Evolutionary conservation across 2,888 invertebrate genomes (phyloP).

Genomic region (Leucania comma): DNA sequence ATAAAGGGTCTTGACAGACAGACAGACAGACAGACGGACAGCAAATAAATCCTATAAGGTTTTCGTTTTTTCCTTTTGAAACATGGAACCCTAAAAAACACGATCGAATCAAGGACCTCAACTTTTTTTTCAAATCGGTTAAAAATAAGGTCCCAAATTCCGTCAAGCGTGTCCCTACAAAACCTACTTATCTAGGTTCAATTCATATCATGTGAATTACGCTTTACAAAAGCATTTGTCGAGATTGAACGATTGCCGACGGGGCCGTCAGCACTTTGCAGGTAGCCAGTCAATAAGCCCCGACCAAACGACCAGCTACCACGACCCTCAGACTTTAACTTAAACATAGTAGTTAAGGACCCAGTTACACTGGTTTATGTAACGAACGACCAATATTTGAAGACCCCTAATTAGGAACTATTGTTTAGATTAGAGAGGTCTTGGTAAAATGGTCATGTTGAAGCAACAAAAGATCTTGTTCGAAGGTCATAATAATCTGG

Average conservation of each 20-base stretch:
- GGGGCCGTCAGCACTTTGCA: conserved; percentile 55
- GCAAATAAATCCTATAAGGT: too few relatives aligned
- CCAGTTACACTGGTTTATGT: conserved; percentile 20
- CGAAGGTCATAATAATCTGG: conserved; percentile 51
- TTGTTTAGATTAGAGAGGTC: conserved; percentile 1
- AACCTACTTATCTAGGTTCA: conserved; percentile 8
- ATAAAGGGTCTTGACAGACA: too few relatives aligned
- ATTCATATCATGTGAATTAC: conserved; percentile 27
- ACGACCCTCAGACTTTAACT: conserved; percentile 20
- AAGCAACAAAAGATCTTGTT: conserved; percentile 40
- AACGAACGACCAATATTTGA: not conserved
- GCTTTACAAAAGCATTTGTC: conserved; percentile 59
- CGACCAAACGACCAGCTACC: not conserved
- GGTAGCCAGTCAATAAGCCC: conserved; percentile 56
- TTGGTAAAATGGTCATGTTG: conserved; percentile 23
- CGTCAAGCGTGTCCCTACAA: too few relatives aligned
- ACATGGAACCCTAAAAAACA: too few relatives aligned
- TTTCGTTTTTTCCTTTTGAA: too few relatives aligned
- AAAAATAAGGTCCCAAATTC: not conserved
- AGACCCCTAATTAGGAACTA: not conserved
- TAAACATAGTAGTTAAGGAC: not conserved
- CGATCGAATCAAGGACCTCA: too few relatives aligned
- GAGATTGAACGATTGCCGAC: conserved; percentile 60
- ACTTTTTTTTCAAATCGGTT: too few relatives aligned
- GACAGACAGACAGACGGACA: too few relatives aligned